Percentiles rank a stretch among this genome's conserved stretches.
These are phyloP conservation scores for Nycticorax nycticorax DNA, from an alignment of 2,113 vertebrate species.

Conservation along the genomic window DNA sequence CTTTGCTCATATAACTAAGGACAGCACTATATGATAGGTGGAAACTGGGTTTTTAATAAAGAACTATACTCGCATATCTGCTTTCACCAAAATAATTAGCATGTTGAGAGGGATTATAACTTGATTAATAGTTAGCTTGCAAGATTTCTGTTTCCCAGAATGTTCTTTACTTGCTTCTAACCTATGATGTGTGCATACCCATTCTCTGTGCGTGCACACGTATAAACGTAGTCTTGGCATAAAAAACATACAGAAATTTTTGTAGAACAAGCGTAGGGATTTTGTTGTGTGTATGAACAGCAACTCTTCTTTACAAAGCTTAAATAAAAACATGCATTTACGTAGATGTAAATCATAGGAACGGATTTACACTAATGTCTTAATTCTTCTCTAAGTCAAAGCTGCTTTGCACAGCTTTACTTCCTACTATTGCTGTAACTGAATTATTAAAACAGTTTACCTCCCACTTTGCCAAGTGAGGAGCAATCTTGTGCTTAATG, in stretches of 20 bases:
- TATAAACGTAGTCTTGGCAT: background rate
- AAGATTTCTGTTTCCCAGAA: background rate
- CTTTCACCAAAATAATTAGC: background rate
- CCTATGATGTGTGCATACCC: background rate
- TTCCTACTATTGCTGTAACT: background rate
- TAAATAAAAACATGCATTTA: constrained; percentile 10
- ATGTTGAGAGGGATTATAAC: background rate
- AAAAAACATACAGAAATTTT: background rate
- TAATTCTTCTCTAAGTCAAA: constrained; percentile 36
- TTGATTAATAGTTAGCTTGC: background rate
- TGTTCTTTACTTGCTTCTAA: background rate
- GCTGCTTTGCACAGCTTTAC: constrained; percentile 34
- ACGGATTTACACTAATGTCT: constrained; percentile 1
- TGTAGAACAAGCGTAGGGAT: background rate
- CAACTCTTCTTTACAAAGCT: background rate
- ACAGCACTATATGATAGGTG: background rate
- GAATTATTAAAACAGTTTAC: background rate
- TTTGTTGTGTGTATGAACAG: background rate
- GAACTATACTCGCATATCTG: background rate
- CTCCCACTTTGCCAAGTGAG: rapidly evolving
- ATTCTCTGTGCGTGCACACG: background rate
- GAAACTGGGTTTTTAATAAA: background rate
- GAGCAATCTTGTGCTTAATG: background rate
- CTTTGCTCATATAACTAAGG: background rate
- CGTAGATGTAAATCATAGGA: background rate